phyloP scores from a whole-genome alignment of 2,888 invertebrate species.

The Eurytoma californica region DNA sequence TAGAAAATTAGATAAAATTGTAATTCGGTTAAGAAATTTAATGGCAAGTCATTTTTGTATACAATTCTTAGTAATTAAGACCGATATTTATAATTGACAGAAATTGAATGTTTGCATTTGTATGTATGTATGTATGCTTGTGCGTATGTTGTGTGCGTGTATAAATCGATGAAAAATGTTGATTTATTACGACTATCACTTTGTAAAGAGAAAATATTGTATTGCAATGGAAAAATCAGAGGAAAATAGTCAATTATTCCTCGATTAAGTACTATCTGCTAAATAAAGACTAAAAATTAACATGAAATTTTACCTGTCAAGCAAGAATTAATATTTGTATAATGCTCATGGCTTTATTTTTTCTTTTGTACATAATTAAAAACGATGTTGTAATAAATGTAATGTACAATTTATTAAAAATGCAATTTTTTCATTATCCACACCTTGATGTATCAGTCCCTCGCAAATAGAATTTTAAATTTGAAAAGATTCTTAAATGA shows the following conservation, averaged over 20 bases:
- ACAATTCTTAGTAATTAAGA: conserved; percentile 63
- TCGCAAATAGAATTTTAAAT: neutral
- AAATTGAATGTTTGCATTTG: no score
- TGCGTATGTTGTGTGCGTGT: no score
- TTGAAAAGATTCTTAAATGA: neutral
- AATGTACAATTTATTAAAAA: conserved; percentile 73
- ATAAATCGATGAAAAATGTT: no score
- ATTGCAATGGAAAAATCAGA: conserved; percentile 63
- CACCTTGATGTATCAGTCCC: no score
- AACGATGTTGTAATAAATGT: conserved; percentile 69
- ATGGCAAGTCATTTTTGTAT: conserved; percentile 68
- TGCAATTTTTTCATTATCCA: neutral
- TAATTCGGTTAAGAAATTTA: conserved; percentile 47
- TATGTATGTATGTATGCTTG: no score
- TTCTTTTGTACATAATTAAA: conserved; percentile 70
- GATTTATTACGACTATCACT: conserved; percentile 32
- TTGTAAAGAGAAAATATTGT: conserved; percentile 47
- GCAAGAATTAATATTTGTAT: conserved; percentile 64
- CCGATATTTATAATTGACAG: conserved; percentile 62
- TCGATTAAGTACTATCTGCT: conserved; percentile 57
- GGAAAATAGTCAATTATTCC: conserved; percentile 73
- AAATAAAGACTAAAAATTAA: conserved; percentile 50
- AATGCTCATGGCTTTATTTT: conserved; percentile 64
- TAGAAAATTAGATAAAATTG: conserved; percentile 42
- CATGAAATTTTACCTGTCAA: conserved; percentile 63